A percentile compares a stretch with the other conserved stretches of the same genome.
phyloP scores from a whole-genome alignment of 2,888 invertebrate genomes.

The Aplocera efformata region DNA sequence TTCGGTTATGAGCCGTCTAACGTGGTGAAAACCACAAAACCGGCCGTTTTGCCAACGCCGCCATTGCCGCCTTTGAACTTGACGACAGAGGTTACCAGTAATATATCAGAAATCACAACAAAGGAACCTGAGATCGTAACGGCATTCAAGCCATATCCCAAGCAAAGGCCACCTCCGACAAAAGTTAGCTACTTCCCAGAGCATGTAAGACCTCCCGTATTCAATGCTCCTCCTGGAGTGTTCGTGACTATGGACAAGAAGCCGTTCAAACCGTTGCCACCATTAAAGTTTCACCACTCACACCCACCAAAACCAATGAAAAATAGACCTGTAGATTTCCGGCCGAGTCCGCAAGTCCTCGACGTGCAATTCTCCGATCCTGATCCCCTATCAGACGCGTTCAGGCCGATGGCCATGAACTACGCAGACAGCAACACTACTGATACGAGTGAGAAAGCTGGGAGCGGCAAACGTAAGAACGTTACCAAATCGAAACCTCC shows the following conservation, averaged over 20 bases:
- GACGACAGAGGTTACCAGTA: slow-evolving; percentile 40
- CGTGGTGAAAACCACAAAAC: slow-evolving; percentile 52
- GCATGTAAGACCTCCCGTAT: slow-evolving; percentile 64
- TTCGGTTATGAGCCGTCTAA: slow-evolving; percentile 46
- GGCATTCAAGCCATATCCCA: slow-evolving; percentile 43
- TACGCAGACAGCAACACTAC: slow-evolving; percentile 36
- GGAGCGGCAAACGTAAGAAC: slow-evolving; percentile 41
- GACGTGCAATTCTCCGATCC: slow-evolving; percentile 55
- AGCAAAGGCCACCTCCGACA: slow-evolving; percentile 42
- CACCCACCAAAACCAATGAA: slow-evolving; percentile 48
- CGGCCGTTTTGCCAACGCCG: slow-evolving; percentile 59
- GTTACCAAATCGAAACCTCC: slow-evolving; percentile 48
- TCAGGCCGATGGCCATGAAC: slow-evolving; percentile 60
- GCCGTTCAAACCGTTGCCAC: slow-evolving; percentile 73
- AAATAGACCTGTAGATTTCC: slow-evolving; percentile 53
- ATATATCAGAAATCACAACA: slow-evolving; percentile 43
- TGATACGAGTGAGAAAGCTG: slow-evolving; percentile 31
- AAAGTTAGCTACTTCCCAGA: slow-evolving; percentile 60
- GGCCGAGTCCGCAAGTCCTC: slow-evolving; percentile 68
- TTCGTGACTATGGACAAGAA: slow-evolving; percentile 74
- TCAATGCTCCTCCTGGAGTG: slow-evolving; percentile 70
- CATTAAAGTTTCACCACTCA: slow-evolving; percentile 51
- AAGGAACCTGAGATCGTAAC: slow-evolving; percentile 45
- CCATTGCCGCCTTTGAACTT: slow-evolving; percentile 30
- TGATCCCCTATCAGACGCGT: slow-evolving; percentile 55